phyloP scores from a whole-genome alignment of 2,888 invertebrate genomes.

The Cheilosia impressa region DNA sequence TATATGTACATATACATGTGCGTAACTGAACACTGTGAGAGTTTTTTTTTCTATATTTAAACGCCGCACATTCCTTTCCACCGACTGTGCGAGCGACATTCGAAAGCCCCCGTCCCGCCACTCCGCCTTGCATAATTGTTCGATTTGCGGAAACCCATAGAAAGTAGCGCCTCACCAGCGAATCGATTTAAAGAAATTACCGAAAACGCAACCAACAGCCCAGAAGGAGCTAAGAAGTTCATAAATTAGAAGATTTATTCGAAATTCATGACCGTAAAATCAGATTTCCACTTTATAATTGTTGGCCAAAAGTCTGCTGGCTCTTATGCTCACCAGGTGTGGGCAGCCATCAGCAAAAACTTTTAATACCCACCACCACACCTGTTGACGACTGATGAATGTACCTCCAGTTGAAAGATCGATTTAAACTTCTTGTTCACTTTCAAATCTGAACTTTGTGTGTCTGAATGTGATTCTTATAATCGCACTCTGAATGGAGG shows the following conservation, averaged over 20 bases:
- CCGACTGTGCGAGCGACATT: neutral
- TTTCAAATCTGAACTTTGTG: slow-evolving; percentile 54
- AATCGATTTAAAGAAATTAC: neutral
- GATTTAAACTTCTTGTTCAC: slow-evolving; percentile 66
- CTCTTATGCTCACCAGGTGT: slow-evolving; percentile 2
- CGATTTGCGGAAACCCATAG: slow-evolving; percentile 14
- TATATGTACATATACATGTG: neutral
- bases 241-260: slow-evolving; percentile 60
- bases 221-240: slow-evolving; percentile 27
- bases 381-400: slow-evolving; percentile 64
- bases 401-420: slow-evolving; percentile 60
- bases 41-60: neutral
- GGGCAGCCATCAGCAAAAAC: slow-evolving; percentile 9
- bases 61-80: neutral
- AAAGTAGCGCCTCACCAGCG: slow-evolving; percentile 5
- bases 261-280: slow-evolving; percentile 73
- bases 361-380: slow-evolving; percentile 17
- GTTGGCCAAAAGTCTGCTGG: slow-evolving; percentile 59
- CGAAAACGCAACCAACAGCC: neutral
- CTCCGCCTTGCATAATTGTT: slow-evolving; percentile 7
- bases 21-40: slow-evolving; percentile 19
- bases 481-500: slow-evolving; percentile 49
- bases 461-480: slow-evolving; percentile 50
- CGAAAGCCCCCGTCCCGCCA: neutral
- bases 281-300: slow-evolving; percentile 74